These are phyloP conservation scores for Ciconia maguari DNA, from an alignment of 2,113 vertebrate genomes.

Conservation along the genomic window DNA sequence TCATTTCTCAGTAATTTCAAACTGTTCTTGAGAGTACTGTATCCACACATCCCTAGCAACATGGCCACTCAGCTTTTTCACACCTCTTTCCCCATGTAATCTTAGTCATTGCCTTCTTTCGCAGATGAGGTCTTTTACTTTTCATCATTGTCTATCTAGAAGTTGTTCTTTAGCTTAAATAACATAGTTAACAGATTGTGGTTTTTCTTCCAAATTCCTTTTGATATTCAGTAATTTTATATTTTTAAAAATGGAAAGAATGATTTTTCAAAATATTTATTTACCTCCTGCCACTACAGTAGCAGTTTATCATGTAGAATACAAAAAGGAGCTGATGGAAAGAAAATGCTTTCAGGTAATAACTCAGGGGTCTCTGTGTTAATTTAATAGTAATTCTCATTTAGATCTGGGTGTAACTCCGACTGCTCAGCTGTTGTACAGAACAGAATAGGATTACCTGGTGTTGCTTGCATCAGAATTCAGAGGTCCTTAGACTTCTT, in stretches of 20 bases:
- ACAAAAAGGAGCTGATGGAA: not conserved
- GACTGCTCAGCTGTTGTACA: not conserved
- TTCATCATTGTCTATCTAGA: not conserved
- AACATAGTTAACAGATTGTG: not conserved
- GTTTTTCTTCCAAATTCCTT: not conserved
- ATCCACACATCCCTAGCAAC: not conserved
- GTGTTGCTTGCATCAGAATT: not conserved
- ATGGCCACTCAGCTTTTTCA: not conserved
- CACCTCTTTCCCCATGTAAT: not conserved
- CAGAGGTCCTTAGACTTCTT: not conserved
- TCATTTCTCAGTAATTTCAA: not conserved
- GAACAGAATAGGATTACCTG: not conserved
- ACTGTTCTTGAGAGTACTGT: not conserved
- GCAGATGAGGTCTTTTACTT: not conserved
- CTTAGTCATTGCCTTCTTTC: not conserved
- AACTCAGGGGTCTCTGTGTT: not conserved
- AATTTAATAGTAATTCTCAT: not conserved
- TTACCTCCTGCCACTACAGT: not conserved
- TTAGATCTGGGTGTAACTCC: not conserved
- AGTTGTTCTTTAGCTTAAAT: not conserved
- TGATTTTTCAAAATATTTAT: not conserved
- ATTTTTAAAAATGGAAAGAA: not conserved
- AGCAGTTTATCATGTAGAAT: not conserved
- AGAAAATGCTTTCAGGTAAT: not conserved
- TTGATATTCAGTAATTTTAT: not conserved